Base-by-base conservation (phyloP, 2,888 invertebrate species). In the Tachina lurida region DNA sequence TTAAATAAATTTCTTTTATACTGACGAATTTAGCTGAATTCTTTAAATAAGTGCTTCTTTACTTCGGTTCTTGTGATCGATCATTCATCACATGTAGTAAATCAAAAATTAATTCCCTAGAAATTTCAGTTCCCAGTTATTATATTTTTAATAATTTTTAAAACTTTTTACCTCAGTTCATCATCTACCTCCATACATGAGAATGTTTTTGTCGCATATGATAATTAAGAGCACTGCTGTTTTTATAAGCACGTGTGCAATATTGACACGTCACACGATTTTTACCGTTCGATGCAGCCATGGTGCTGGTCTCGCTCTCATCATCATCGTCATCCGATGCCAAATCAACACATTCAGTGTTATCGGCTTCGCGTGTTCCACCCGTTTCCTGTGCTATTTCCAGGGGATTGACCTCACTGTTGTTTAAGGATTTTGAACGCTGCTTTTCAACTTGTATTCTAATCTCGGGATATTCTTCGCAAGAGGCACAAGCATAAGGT, bases 401-500 rank as follows among this genome's bases (percentile, higher is more conserved):
- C 54, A 88, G 83, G 19, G 88, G 88, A 85, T 88, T 88, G 39
- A 82, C 70, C 1, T 77, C 80, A 10, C 56, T 45, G 12, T 70
- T 67, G 45, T 76, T 86, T 49, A 63, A 47, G 19, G 65, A 17
- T 65, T 80, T 75, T 10, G 87, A 79, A 67, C 84, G 84, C 52
- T 82, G 84, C 43, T 73, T 82, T 71, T 84, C 84, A 5, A 84
- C 84, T 52, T 85, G 86, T 71, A 79, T 58, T 31, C 84, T 81
- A 17, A 87, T 84, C 3, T 87, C 87, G 8, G 87, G 87, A n/a
- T 76, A 84, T 58, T 84, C 87, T 65, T 86, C 88, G 49, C 90
- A 90, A 0, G 84, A 84, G 22, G 87, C 75, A 78, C 90, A 90
- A 45, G 89, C 85, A 74, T 90, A 90, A 0, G 90, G 90, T 62